Evolutionary conservation across 2,113 vertebrate genomes (phyloP), one percentile per base, ranked within the genome.

Genomic region (Dipodomys stephensi): DNA sequence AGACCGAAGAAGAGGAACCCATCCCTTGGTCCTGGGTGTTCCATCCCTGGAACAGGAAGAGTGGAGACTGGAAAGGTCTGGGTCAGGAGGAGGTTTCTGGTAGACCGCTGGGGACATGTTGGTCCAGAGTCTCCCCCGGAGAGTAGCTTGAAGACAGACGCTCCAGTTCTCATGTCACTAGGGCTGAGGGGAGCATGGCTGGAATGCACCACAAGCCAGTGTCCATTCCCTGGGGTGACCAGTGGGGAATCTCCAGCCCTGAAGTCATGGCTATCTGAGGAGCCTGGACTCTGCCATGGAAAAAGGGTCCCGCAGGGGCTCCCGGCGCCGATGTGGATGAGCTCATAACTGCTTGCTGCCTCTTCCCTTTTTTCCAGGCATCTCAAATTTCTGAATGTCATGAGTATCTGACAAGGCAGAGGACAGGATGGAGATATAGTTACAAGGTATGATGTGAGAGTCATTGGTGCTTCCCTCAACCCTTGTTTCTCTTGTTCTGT

Each of bases 251-350:
- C 96, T 97, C 96, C 78, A 95, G 84, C 79, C 74, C 94, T 95
- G 91, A 96, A 97, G 95, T 96, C 96, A 96, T 96, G 69, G 0
- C 94, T 92, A 96, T 81, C 78, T 3, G 44, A 97, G 87, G 9
- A 96, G 87, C 62, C 96, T 94, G 95, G 96, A 96, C 84, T 90
- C 85, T 67, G 39, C 93, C 92, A 96, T 96, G 97, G 97, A 97
- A 97, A 97, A 96, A 94, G 93, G 93, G 94, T 97, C 95, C 97
- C 96, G 1, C 44, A 72, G 97, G 97, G 96, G 93, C 35, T 0
- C 69, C 46, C 12, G 96, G 96, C 97, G 96, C 96, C 97, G 7
- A 85, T 62, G 62, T 1, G 7, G 81, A 96, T 97, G 97, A 97
- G 91, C 93, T 97, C 96, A 97, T 87, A 35, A 67, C 72, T 64